Conservation (phyloP, 2,797 vertebrate genomes). For the Chelonia mydas region DNA sequence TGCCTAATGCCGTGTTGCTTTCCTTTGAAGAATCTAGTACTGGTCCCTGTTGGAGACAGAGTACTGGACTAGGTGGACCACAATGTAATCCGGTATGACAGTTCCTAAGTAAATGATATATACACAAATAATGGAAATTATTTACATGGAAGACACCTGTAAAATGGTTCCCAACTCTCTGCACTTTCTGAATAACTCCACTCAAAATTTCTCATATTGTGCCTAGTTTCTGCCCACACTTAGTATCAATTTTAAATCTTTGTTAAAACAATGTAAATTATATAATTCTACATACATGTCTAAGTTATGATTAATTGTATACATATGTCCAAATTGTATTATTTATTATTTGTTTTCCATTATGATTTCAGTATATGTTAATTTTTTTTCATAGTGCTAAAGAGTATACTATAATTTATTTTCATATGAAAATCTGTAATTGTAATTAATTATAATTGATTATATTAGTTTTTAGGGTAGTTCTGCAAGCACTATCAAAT, state of each 20-base stretch:
- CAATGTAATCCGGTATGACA: not conserved
- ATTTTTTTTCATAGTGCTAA: not conserved
- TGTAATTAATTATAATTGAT: not conserved
- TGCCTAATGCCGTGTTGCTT: not conserved
- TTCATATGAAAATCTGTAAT: not conserved
- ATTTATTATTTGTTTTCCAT: not conserved
- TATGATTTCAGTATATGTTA: not conserved
- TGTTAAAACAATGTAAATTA: not conserved
- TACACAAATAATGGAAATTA: not conserved
- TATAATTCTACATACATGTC: not conserved
- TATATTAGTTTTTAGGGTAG: not conserved
- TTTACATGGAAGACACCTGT: not conserved
- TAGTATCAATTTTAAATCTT: not conserved
- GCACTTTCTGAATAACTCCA: not conserved
- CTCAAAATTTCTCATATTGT: not conserved
- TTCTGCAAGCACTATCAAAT: not conserved
- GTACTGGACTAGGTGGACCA: not conserved
- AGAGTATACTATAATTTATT: not conserved
- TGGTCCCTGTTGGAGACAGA: not conserved
- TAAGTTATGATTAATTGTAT: not conserved
- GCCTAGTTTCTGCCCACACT: not conserved
- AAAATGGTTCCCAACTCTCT: not conserved
- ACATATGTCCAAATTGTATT: not conserved
- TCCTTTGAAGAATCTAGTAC: not conserved
- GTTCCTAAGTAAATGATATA: not conserved